phyloP scores from a whole-genome alignment of 2,113 vertebrate genomes.

The Corythornis madagascariensis region DNA sequence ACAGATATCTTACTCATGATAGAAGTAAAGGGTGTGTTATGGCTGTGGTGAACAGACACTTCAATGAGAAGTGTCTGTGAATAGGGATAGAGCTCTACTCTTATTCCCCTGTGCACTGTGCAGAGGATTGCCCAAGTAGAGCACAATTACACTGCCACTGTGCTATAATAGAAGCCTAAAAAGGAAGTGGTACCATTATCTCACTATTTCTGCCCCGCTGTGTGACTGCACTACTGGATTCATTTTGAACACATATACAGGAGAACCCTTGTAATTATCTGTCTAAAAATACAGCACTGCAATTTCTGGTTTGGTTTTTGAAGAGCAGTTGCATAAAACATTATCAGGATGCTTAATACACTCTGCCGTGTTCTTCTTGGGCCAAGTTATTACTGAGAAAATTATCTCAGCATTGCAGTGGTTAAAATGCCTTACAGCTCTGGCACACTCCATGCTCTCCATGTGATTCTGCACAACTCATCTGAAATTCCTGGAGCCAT shows the following conservation, averaged over 20 bases:
- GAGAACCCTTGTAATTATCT: background rate
- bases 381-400: background rate
- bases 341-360: background rate
- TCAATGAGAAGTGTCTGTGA: background rate
- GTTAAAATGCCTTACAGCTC: background rate
- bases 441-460: background rate
- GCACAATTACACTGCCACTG: background rate
- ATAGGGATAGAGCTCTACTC: background rate
- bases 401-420: background rate
- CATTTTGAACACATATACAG: background rate
- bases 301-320: background rate
- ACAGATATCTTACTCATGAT: background rate
- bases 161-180: background rate
- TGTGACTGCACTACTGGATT: background rate
- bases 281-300: conserved; percentile 11
- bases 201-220: background rate
- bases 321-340: background rate
- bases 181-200: background rate
- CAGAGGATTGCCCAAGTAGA: background rate
- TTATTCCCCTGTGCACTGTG: background rate
- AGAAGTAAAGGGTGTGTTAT: background rate
- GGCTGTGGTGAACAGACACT: background rate
- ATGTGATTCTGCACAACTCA: accelerated
- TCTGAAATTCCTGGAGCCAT: background rate
- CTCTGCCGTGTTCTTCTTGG: background rate